phyloP scores from a whole-genome alignment of 2,113 vertebrate species.

The Dipodomys spectabilis region DNA sequence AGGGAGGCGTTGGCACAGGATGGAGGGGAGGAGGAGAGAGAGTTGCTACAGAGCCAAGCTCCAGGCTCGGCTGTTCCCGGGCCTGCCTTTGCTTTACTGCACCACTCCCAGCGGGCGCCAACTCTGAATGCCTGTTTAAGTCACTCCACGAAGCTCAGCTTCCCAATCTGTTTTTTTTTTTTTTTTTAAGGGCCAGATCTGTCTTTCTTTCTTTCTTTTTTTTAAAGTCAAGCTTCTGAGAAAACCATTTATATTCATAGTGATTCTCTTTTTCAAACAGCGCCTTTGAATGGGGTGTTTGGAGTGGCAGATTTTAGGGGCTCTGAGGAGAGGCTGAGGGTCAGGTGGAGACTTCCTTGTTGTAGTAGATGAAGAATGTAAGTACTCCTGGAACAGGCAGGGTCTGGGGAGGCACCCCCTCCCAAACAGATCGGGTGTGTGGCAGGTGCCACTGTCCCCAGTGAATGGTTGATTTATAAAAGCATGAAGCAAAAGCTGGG shows the following conservation, averaged over 20 bases:
- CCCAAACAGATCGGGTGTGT: not conserved
- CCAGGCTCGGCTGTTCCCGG: conserved; percentile 48
- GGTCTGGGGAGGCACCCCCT: not conserved
- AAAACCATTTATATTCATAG: conserved; percentile 81
- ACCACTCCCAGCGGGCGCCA: conserved; percentile 78
- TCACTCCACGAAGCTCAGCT: conserved; percentile 78
- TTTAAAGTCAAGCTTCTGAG: conserved; percentile 82
- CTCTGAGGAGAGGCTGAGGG: conserved; percentile 42
- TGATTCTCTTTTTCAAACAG: conserved; percentile 72
- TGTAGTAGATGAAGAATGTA: not conserved
- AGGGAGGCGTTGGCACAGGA: not conserved
- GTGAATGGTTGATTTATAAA: no score
- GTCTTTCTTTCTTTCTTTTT: conserved; percentile 74
- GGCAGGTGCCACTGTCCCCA: not conserved
- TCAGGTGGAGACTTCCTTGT: not conserved
- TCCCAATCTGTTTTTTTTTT: conserved; percentile 78
- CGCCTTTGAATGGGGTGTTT: conserved; percentile 64
- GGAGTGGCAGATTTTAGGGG: conserved; percentile 63
- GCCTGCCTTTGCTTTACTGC: conserved; percentile 41
- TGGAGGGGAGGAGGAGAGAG: not conserved
- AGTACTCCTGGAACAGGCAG: not conserved
- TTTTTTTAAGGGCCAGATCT: conserved; percentile 75
- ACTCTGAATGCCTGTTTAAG: conserved; percentile 80
- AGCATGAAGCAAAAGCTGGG: no score
- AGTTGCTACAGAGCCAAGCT: conserved; percentile 23